phyloP scores from a whole-genome alignment of 1,140 invertebrate species.

The Drosophila ambigua region DNA sequence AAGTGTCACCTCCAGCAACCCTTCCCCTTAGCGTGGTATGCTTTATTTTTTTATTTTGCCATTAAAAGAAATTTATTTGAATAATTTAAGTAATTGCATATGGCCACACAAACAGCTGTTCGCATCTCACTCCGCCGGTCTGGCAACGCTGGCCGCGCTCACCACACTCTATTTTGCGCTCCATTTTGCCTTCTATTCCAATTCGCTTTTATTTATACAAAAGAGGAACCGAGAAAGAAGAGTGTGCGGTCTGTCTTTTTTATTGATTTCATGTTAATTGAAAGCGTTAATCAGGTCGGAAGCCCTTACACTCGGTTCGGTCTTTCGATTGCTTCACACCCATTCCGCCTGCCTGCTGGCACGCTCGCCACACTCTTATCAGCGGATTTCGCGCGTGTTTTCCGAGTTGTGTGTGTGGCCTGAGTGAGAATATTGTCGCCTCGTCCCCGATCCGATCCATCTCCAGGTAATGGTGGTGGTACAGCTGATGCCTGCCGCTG shows the following conservation, averaged over 20 bases:
- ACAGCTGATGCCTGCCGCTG: slow-evolving; percentile 20
- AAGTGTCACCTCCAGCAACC: neutral
- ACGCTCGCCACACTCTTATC: slow-evolving; percentile 32
- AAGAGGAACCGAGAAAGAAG: slow-evolving; percentile 25
- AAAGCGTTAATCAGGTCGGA: slow-evolving; percentile 69
- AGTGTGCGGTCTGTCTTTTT: slow-evolving; percentile 26
- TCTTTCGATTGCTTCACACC: too few species aligned
- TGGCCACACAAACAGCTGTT: slow-evolving; percentile 30
- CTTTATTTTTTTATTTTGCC: slow-evolving; percentile 33
- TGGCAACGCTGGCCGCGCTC: slow-evolving; percentile 54
- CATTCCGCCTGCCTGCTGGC: too few species aligned
- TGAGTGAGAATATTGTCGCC: neutral
- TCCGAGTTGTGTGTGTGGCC: slow-evolving; percentile 34
- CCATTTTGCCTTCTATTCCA: slow-evolving; percentile 36
- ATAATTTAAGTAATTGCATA: neutral
- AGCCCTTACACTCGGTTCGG: slow-evolving; percentile 33
- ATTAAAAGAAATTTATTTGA: neutral
- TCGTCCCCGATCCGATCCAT: neutral
- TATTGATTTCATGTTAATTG: slow-evolving; percentile 71
- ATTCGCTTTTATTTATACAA: slow-evolving; percentile 73
- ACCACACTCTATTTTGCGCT: slow-evolving; percentile 50
- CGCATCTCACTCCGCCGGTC: slow-evolving; percentile 11
- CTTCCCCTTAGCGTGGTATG: slow-evolving; percentile 22
- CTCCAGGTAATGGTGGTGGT: slow-evolving; percentile 2
- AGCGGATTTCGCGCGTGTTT: slow-evolving; percentile 58